Evolutionary conservation across 2,888 invertebrate genomes (phyloP), one percentile per base, ranked within the genome.

Genomic region (Oxytorus armatus): DNA sequence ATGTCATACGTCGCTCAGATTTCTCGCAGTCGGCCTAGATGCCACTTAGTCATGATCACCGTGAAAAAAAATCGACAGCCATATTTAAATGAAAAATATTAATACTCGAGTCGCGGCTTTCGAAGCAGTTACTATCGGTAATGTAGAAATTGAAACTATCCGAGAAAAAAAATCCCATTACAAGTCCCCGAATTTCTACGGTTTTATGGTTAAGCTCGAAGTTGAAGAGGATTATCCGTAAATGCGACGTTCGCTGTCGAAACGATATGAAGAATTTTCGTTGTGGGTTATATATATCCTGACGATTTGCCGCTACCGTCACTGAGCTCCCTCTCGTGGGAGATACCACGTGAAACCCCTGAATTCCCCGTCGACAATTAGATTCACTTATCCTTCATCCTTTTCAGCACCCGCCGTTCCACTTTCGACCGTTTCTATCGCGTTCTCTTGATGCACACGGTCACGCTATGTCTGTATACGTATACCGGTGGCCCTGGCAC

Each of bases 361-460:
- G 70, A 57, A 77, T 72, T 65, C 44, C n/a, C 53, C 33, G 57
- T 39, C 63, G 70, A 65, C 70, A 77, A 77, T 77, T 72, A 77
- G 57, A 72, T 77, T 77, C 77, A 70, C 70, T 77, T 77, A 72
- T 65, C 65, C 70, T 73, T 72, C 65, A 65, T 77, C 77, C 55
- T 77, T 69, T 63, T 49, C 53, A 36, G 70, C 47, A 53, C 21
- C 39, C 57, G 25, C n/a, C 39, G 44, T 39, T 29, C 47, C 65
- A 42, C 61, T 63, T 69, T 53, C 44, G 29, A 51, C 33, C 42
- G 14, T 63, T 63, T 29, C 16, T 16, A 23, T 25, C 29, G 44
- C 39, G 25, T 44, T 29, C 44, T 47, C 29, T 16, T 25, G 3
- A 14, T 55, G 25, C 23, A 8, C 29, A 42, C 57, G 8, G 51